Evolutionary conservation across 2,888 invertebrate genomes (phyloP).

Genomic region (Chaetogeoica ovagalla): DNA sequence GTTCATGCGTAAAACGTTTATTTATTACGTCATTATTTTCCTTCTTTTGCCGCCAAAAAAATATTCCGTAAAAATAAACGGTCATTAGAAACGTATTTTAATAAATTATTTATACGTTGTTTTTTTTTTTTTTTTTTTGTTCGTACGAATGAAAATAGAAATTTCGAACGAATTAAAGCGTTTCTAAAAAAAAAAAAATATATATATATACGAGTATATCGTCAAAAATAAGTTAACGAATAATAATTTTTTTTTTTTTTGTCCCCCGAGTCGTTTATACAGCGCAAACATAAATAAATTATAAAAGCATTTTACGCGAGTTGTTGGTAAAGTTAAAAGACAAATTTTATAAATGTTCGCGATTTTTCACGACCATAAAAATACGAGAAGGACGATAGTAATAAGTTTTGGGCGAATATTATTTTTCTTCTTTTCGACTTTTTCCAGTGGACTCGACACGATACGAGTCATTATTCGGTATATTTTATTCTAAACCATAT

Average conservation of each 20-base stretch:
- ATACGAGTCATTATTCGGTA: no score
- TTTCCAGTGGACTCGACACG: not conserved
- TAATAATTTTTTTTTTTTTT: no score
- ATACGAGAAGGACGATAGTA: slow-evolving; percentile 9
- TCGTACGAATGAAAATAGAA: no score
- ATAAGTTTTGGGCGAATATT: slow-evolving; percentile 34
- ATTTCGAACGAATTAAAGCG: no score
- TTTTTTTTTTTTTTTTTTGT: no score
- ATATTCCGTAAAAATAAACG: not conserved
- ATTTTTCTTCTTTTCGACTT: not conserved
- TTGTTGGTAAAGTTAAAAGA: slow-evolving; percentile 7
- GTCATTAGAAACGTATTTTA: not conserved
- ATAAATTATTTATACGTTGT: not conserved
- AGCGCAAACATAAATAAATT: no score
- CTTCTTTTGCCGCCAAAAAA: not conserved
- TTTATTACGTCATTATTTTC: not conserved
- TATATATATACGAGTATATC: not conserved
- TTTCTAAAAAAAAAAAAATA: no score
- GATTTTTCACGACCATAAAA: slow-evolving; percentile 10
- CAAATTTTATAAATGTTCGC: not conserved
- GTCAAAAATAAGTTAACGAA: not conserved
- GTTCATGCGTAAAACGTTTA: not conserved
- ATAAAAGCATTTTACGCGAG: no score
- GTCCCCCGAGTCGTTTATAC: no score
- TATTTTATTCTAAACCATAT: slow-evolving; percentile 6